These are phyloP conservation scores for Aspidapion aeneum DNA, from an alignment of 2,888 invertebrate species.

Conservation along the genomic window DNA sequence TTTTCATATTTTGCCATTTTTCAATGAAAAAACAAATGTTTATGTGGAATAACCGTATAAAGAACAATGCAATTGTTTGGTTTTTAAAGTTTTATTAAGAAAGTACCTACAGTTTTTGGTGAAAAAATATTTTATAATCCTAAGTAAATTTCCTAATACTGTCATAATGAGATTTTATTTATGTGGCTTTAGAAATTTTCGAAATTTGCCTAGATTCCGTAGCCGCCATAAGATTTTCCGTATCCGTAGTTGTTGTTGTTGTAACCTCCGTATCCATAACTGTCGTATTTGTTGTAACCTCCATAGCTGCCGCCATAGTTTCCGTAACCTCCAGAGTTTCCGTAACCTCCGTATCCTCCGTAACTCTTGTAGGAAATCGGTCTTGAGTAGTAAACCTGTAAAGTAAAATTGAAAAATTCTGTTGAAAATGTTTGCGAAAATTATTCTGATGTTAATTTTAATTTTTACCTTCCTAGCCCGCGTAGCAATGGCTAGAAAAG, in stretches of 20 bases:
- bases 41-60: too few relatives aligned
- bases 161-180: background rate
- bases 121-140: background rate
- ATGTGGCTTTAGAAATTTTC: background rate
- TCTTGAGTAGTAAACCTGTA: background rate
- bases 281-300: background rate
- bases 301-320: background rate
- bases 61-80: too few relatives aligned
- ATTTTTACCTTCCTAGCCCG: too few relatives aligned
- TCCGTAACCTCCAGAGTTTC: background rate
- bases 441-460: too few relatives aligned
- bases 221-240: background rate
- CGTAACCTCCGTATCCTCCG: background rate
- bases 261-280: background rate
- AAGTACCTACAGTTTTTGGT: background rate
- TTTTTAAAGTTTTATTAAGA: background rate
- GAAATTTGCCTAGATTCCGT: background rate
- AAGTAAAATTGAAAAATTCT: background rate
- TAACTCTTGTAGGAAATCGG: background rate
- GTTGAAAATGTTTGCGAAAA: too few relatives aligned
- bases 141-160: background rate
- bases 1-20: too few relatives aligned
- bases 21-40: too few relatives aligned
- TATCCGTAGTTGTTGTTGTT: background rate
- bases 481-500: too few relatives aligned